Conservation (phyloP, 2,797 vertebrate genomes). For the Salmo trutta region DNA sequence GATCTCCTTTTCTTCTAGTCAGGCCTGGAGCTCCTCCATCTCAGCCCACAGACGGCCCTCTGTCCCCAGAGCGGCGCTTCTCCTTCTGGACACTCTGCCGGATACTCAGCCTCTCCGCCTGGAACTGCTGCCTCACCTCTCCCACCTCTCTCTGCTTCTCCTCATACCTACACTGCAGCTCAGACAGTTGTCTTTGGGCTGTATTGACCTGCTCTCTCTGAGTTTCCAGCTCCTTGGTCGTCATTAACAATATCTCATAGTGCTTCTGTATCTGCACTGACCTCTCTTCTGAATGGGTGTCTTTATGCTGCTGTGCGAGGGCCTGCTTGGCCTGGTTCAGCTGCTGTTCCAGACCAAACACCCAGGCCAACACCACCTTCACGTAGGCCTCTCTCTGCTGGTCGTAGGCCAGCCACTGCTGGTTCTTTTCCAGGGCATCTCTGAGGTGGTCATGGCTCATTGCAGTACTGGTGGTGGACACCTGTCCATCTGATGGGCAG, state of each 20-base stretch:
- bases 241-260: slow-evolving; percentile 71
- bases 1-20: slow-evolving; percentile 73
- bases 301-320: slow-evolving; percentile 68
- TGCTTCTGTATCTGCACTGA: slow-evolving; percentile 61
- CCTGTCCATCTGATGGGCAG: slow-evolving; percentile 26
- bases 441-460: slow-evolving; percentile 74
- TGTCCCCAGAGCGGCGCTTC: slow-evolving; percentile 61
- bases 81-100: slow-evolving; percentile 53
- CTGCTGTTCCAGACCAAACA: slow-evolving; percentile 82
- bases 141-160: slow-evolving; percentile 39
- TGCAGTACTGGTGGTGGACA: slow-evolving; percentile 33
- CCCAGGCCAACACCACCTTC: slow-evolving; percentile 76
- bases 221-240: slow-evolving; percentile 64
- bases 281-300: slow-evolving; percentile 72
- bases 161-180: slow-evolving; percentile 56
- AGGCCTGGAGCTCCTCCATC: slow-evolving; percentile 58
- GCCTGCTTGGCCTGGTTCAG: slow-evolving; percentile 60
- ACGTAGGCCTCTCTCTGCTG: slow-evolving; percentile 85
- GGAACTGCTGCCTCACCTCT: slow-evolving; percentile 57
- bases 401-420: slow-evolving; percentile 88
- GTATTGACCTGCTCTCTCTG: slow-evolving; percentile 67
- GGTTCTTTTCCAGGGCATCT: slow-evolving; percentile 89
- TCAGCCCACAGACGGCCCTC: slow-evolving; percentile 70
- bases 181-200: slow-evolving; percentile 65
- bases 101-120: slow-evolving; percentile 45